These are phyloP conservation scores for Chionomys nivalis DNA, from an alignment of 2,113 vertebrate genomes.

Conservation along the genomic window DNA sequence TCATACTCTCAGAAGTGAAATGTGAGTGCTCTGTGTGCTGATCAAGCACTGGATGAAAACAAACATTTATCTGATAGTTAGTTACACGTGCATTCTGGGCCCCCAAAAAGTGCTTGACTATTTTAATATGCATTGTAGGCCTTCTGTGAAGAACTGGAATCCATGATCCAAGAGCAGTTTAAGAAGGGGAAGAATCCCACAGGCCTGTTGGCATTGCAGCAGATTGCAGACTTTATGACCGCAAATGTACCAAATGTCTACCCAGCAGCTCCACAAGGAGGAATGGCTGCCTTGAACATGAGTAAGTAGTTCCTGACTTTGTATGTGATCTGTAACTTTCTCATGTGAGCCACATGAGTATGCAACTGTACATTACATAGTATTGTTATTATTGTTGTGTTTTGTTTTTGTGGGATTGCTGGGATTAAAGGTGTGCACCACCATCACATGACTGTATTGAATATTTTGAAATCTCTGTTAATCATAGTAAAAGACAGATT, in stretches of 20 bases:
- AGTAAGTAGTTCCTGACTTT: conserved; percentile 88
- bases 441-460: neutral
- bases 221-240: conserved; percentile 99
- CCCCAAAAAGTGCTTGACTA: neutral
- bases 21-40: neutral
- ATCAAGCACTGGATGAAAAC: neutral
- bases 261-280: conserved; percentile 95
- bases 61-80: neutral
- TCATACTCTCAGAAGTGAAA: neutral
- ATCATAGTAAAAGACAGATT: neutral
- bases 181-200: conserved; percentile 98
- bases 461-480: neutral
- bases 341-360: neutral
- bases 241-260: conserved; percentile 95
- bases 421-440: neutral
- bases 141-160: conserved; percentile 98
- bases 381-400: neutral
- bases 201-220: conserved; percentile 96
- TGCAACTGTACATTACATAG: neutral
- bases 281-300: conserved; percentile 98
- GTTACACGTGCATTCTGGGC: neutral
- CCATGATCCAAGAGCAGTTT: conserved; percentile 99
- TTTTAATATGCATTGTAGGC: conserved; percentile 86
- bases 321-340: rapidly evolving
- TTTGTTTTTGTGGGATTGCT: neutral